Evolutionary conservation across 2,888 invertebrate species (phyloP), one percentile per base, ranked within the genome.

Genomic region (Timandra comae): DNA sequence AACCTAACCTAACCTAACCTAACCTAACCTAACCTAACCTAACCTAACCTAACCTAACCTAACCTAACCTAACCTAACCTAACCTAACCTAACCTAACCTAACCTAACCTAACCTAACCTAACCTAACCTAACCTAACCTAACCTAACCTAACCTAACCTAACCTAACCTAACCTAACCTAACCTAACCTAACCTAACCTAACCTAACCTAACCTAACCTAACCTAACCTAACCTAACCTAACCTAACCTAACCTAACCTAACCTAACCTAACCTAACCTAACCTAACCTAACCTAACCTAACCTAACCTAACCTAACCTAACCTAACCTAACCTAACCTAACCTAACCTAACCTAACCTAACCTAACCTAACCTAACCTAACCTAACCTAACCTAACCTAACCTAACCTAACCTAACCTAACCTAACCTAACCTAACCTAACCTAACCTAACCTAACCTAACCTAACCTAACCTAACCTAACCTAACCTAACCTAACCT

Each of bases 1-100:
- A n/a, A 39, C 35, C 37, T 33, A 33, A 37, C 33, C 37, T 33
- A 33, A 37, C 33, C 37, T 33, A 33, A 37, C 34, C 38, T 35
- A 35, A 39, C 31, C 41, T 33, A 33, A 41, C 33, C 41, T 41
- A 41, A 37, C 41, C 41, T 39, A 39, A 39, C 39, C 40, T 40
- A 40, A 40, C 40, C 40, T 40, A 40, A 40, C 40, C 35, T 35
- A 40, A 40, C 40, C 40, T 35, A 40, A 40, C 40, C 40, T 40
- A 40, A 40, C 39, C 39, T 40, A 40, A 40, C 39, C 41, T 41
- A 41, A 41, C 41, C 41, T 41, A 41, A 41, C 41, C 41, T 36
- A 41, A 41, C 41, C 41, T 41, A 41, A 41, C 41, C 41, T 41
- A 41, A 40, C 35, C 39, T 40, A 40, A 35, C 39, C 35, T 35